A percentile compares a stretch with the other conserved stretches of the same genome.
phyloP scores from a whole-genome alignment of 2,797 vertebrate genomes.

The Ambastaia sidthimunki region DNA sequence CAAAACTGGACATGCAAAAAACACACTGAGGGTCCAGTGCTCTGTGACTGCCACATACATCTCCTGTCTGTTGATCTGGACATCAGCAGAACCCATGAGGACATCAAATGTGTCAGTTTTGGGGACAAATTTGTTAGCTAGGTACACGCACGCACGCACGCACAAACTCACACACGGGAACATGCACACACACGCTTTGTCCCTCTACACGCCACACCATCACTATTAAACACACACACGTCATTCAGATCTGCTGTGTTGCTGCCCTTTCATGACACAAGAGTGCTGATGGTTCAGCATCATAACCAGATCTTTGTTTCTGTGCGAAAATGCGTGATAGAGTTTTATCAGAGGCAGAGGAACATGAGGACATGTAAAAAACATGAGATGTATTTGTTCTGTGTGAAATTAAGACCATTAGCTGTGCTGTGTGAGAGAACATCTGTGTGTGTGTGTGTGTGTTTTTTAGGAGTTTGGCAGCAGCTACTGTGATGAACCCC shows the following conservation, averaged over 20 bases:
- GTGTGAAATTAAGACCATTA: not conserved
- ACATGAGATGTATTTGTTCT: not conserved
- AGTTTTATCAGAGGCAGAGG: not conserved
- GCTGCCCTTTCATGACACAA: too few species aligned
- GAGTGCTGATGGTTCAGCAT: not conserved
- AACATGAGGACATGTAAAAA: not conserved
- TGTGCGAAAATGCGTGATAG: not conserved
- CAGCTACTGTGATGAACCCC: slow-evolving; percentile 46
- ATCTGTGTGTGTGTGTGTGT: slow-evolving; percentile 3
- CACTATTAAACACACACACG: too few species aligned
- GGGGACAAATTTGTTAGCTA: too few species aligned
- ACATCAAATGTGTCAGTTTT: too few species aligned
- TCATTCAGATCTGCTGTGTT: too few species aligned
- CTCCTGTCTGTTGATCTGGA: not conserved
- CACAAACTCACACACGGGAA: too few species aligned
- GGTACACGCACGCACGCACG: too few species aligned
- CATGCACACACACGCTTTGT: too few species aligned
- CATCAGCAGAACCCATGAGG: not conserved
- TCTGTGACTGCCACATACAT: not conserved
- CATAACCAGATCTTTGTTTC: not conserved
- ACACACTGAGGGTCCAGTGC: slow-evolving; percentile 58
- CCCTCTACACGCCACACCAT: too few species aligned
- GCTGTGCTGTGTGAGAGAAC: not conserved
- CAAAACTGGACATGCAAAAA: slow-evolving; percentile 68
- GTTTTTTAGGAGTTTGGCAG: slow-evolving; percentile 39